Base-by-base conservation (phyloP, 2,797 vertebrate genomes). In the Diplodus sargus region DNA sequence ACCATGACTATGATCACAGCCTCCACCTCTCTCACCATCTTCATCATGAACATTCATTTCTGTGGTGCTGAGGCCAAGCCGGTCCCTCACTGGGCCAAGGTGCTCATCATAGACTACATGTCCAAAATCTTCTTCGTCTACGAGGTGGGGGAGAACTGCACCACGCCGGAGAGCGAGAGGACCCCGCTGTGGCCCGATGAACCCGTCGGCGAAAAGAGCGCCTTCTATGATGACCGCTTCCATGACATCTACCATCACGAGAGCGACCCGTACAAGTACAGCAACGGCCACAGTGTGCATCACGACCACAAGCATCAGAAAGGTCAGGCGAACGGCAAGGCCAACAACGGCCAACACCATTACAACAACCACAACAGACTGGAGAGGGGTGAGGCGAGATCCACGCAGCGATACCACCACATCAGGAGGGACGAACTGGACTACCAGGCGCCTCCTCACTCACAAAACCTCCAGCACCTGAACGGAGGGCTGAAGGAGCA, bases 1-100 rank as follows among this genome's bases (percentile, higher is more conserved):
- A 99, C 98, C 1, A 99, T 99, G 98, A 98, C 97, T 17, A 96
- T 99, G 96, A 98, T 99, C 92, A 99, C 98, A 20, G 98, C 98
- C 39, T 99, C 98, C 62, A 99, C 98, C 0, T 98, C 98, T 2
- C 48, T 99, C 89, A 99, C 98, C 1, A 99, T 99, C 86, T 99
- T 99, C 90, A 98, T 99, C 85, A 99, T 99, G 98, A 99, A 99
- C 66, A 97, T 99, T 81, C 98, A 99, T 87, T 98, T 98, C 71
- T 99, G 98, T 15, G 98, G 98, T 22, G 96, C 97, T 0, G 98
- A 99, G 92, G 98, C 98, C 79, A 97, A 96, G 81, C 97, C 98
- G 0, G 97, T 99, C 66, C 98, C 98, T 6, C 95, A 91, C 5
- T 99, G 98, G 98, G 98, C 98, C 20, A 97, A 96, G 74, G 96